Conservation (phyloP, 2,888 invertebrate species). For the Metalampra italica region DNA sequence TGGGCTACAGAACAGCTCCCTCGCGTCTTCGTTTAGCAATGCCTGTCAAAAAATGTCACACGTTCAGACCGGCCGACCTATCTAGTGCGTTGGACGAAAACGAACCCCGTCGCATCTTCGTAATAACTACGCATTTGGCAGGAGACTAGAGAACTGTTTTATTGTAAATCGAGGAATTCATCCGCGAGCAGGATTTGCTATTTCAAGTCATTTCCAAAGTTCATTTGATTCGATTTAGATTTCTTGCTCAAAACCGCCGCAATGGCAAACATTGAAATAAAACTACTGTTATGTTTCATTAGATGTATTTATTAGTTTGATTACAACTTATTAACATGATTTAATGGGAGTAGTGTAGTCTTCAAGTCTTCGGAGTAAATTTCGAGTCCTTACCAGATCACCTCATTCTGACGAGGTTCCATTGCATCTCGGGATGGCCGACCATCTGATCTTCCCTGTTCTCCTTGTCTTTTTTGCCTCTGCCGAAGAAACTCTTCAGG, state of each 20-base stretch:
- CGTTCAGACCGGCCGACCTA: background rate
- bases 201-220: too few relatives aligned
- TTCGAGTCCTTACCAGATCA: conserved; percentile 2
- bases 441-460: conserved; percentile 33
- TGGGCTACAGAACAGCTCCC: conserved; percentile 31
- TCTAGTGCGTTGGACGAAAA: conserved; percentile 16
- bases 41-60: conserved; percentile 61
- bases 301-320: background rate
- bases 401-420: conserved; percentile 2
- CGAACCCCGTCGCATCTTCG: too few relatives aligned
- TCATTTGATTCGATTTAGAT: too few relatives aligned
- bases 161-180: too few relatives aligned
- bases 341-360: background rate
- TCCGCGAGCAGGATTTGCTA: too few relatives aligned
- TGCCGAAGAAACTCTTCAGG: conserved; percentile 50
- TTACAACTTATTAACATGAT: background rate
- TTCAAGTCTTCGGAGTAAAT: conserved; percentile 8
- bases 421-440: conserved; percentile 8
- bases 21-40: conserved; percentile 34
- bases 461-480: conserved; percentile 34
- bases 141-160: too few relatives aligned
- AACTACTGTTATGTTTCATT: too few relatives aligned
- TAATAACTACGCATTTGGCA: too few relatives aligned
- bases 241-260: too few relatives aligned
- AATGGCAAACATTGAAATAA: too few relatives aligned